Evolutionary conservation across 2,797 vertebrate genomes (phyloP).

Genomic region (Parauchenoglanis punctatus): DNA sequence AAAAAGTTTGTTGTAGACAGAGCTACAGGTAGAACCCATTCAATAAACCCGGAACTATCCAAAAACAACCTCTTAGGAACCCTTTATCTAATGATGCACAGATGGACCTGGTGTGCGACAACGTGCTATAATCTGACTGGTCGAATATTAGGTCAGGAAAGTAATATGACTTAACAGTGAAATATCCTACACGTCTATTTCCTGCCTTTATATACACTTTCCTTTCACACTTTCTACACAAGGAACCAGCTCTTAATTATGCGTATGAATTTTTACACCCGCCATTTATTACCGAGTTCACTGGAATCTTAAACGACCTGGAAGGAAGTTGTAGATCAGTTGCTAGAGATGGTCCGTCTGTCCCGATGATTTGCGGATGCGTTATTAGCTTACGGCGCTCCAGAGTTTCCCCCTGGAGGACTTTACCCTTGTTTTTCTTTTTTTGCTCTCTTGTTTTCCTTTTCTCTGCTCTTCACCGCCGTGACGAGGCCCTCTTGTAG

Average conservation of each 20-base stretch:
- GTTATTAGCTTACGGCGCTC: constrained; percentile 46
- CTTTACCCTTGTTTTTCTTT: constrained; percentile 48
- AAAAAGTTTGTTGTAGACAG: neutral
- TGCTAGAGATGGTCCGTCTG: constrained; percentile 49
- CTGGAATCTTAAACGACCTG: constrained; percentile 46
- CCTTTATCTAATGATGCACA: neutral
- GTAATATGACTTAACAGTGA: neutral
- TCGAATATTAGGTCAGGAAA: neutral
- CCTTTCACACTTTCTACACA: neutral
- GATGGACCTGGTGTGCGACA: neutral
- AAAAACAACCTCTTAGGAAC: neutral
- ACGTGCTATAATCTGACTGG: neutral
- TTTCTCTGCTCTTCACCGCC: constrained; percentile 36
- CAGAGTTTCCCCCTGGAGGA: constrained; percentile 49
- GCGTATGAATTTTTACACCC: constrained; percentile 31
- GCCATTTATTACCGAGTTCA: constrained; percentile 40
- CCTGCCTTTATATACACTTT: neutral
- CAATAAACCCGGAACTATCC: neutral
- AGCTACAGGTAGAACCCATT: neutral
- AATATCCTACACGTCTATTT: neutral
- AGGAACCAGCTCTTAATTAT: constrained; percentile 23
- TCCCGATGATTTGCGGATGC: constrained; percentile 54
- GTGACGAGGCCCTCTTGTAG: constrained; percentile 42
- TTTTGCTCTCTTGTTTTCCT: constrained; percentile 39
- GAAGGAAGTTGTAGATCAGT: constrained; percentile 57